phyloP scores from a whole-genome alignment of 1,140 invertebrate species.

The Microplitis mediator region DNA sequence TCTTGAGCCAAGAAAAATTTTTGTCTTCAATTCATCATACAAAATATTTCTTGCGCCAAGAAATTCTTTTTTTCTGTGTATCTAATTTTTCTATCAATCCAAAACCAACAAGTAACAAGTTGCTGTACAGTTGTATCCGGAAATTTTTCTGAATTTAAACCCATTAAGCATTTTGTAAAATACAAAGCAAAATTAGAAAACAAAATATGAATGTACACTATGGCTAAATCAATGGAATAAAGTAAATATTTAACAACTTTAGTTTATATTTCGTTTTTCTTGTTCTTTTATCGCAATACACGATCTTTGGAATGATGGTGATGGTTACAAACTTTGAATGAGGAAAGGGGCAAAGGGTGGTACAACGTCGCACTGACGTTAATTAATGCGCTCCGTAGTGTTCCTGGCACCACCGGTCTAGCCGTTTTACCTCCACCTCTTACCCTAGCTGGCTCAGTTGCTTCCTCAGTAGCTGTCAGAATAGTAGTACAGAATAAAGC shows the following conservation, averaged over 20 bases:
- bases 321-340: neutral
- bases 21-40: too few species aligned
- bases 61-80: too few species aligned
- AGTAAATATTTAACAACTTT: neutral
- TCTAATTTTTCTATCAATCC: too few species aligned
- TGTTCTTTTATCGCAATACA: slow-evolving; percentile 21
- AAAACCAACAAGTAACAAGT: too few species aligned
- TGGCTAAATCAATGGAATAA: slow-evolving; percentile 12
- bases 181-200: neutral
- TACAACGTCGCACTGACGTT: slow-evolving; percentile 39
- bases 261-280: neutral
- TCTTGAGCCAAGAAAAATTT: too few species aligned
- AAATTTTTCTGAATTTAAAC: too few species aligned
- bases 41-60: too few species aligned
- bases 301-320: slow-evolving; percentile 14
- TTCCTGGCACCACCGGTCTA: slow-evolving; percentile 32
- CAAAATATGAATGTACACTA: neutral
- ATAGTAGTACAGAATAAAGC: neutral
- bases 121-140: too few species aligned
- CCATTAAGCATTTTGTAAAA: neutral
- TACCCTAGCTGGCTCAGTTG: neutral
- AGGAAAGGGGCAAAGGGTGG: slow-evolving; percentile 11
- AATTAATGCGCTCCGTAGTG: slow-evolving; percentile 43
- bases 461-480: neutral
- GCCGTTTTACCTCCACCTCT: slow-evolving; percentile 6